These are phyloP conservation scores for Phyllotreta striolata DNA, from an alignment of 2,888 invertebrate genomes.

Conservation along the genomic window DNA sequence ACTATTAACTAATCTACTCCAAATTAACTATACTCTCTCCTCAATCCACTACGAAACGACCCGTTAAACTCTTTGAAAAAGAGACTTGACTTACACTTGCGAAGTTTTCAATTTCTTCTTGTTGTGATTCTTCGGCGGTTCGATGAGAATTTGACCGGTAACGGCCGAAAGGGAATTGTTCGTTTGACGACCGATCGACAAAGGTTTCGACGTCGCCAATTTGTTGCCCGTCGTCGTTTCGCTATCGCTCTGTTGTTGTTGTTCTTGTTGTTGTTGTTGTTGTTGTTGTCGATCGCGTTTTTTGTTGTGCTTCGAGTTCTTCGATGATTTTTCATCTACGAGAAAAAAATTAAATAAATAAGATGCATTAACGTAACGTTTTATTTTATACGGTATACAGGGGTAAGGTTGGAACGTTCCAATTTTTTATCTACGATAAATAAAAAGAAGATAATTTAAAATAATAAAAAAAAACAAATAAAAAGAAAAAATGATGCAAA, in stretches of 20 bases:
- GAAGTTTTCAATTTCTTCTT: conserved; percentile 66
- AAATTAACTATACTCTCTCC: no score
- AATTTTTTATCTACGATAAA: no score
- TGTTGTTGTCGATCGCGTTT: not conserved
- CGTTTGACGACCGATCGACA: conserved; percentile 77
- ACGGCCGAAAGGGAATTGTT: conserved; percentile 87
- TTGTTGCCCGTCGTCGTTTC: no score
- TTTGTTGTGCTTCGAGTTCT: not conserved
- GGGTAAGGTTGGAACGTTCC: no score
- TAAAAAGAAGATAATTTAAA: conserved; percentile 15
- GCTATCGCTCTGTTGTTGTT: conserved; percentile 34
- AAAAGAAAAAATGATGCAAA: no score
- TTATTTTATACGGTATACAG: no score
- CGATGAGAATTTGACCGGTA: conserved; percentile 84
- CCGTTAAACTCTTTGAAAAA: no score
- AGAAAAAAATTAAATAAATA: conserved; percentile 4
- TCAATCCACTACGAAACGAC: no score
- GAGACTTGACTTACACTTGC: conserved; percentile 69
- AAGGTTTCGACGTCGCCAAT: conserved; percentile 37
- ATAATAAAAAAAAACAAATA: no score
- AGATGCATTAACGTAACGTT: no score
- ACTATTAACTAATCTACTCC: no score
- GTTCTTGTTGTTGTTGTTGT: conserved; percentile 32
- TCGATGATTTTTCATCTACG: conserved; percentile 27
- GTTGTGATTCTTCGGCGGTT: conserved; percentile 56